These are phyloP conservation scores for Alcedo quadribrachys DNA, from an alignment of 2,797 vertebrate species.

Conservation along the genomic window DNA sequence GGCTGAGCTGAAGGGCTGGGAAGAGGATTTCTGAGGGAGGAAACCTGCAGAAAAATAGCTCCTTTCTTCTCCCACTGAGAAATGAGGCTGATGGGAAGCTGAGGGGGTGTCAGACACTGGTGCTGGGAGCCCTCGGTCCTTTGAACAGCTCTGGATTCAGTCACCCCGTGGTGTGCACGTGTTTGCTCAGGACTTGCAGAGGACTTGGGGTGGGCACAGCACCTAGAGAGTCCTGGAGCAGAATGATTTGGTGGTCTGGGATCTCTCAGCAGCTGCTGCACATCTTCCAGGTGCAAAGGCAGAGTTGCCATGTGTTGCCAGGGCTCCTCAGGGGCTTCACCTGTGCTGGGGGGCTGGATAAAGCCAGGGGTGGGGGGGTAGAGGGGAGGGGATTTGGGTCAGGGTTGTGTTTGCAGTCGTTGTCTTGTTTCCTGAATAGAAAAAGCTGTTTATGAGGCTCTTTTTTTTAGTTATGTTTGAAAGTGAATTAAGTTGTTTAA, in stretches of 20 bases:
- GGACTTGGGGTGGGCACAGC: neutral
- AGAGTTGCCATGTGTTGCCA: neutral
- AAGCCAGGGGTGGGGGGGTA: neutral
- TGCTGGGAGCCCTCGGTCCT: neutral
- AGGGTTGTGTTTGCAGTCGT: accelerated
- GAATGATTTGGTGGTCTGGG: neutral
- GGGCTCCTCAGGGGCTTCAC: neutral
- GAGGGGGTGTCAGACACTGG: neutral
- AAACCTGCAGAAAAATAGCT: neutral
- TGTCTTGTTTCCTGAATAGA: too few relatives aligned
- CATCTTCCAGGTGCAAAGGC: neutral
- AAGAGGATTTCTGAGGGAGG: neutral
- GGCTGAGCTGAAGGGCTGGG: neutral
- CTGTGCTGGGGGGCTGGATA: neutral
- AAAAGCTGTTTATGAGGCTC: neutral
- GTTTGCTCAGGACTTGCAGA: neutral
- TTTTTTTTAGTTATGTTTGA: neutral
- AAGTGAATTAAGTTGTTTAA: neutral
- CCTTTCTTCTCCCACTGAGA: neutral
- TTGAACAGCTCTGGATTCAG: accelerated
- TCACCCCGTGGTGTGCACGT: accelerated
- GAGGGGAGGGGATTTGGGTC: accelerated
- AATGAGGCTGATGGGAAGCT: neutral
- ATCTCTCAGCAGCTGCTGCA: neutral
- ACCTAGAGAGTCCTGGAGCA: too few relatives aligned